These are phyloP conservation scores for Rhinoraja longicauda DNA, from an alignment of 2,797 vertebrate genomes.

Conservation along the genomic window DNA sequence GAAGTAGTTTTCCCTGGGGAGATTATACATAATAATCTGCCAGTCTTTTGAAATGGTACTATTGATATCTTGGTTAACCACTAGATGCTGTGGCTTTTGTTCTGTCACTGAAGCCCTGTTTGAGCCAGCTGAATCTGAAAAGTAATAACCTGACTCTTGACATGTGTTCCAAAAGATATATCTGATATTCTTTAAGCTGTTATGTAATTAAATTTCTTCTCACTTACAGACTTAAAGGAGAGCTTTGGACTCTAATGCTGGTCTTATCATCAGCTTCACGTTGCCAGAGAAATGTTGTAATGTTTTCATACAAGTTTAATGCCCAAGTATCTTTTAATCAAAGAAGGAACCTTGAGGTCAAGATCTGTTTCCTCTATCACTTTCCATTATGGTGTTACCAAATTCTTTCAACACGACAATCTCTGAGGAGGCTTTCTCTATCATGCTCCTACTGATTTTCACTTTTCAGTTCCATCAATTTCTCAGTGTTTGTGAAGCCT, in stretches of 20 bases:
- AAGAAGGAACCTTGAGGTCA: background rate
- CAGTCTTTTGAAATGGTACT: background rate
- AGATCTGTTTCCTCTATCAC: background rate
- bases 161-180: background rate
- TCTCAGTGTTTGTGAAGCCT: too few relatives aligned
- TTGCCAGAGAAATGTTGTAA: background rate
- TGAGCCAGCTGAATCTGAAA: background rate
- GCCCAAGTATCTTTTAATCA: background rate
- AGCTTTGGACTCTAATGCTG: background rate
- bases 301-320: background rate
- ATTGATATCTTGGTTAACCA: background rate
- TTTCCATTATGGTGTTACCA: background rate
- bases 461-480: background rate
- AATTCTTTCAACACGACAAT: too few relatives aligned
- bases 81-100: background rate
- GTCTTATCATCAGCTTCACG: background rate
- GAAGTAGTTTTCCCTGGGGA: background rate
- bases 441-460: too few relatives aligned
- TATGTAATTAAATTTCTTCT: background rate
- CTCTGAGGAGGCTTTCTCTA: too few relatives aligned
- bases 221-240: background rate
- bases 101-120: background rate
- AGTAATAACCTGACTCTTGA: background rate
- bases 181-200: background rate
- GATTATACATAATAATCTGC: background rate